These are phyloP conservation scores for Lithophane ornitopus DNA, from an alignment of 2,888 invertebrate species.

Conservation along the genomic window DNA sequence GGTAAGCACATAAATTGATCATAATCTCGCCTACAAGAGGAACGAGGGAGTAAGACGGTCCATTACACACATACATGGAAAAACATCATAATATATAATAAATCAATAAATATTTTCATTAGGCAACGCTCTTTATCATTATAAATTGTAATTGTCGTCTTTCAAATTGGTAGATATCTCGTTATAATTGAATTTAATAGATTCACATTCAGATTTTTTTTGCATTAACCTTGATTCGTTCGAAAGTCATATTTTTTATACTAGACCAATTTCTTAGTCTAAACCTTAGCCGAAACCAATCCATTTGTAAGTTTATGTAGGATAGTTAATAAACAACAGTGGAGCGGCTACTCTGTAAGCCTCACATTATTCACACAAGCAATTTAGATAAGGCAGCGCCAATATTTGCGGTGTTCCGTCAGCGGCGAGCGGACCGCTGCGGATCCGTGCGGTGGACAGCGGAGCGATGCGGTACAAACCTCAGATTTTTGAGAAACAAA, in stretches of 20 bases:
- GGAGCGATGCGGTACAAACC: not conserved
- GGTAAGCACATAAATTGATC: not conserved
- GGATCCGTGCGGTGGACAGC: not conserved
- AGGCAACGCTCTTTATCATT: not conserved
- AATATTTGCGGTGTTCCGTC: conserved; percentile 60
- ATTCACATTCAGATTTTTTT: not conserved
- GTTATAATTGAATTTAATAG: not conserved
- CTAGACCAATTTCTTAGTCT: not conserved
- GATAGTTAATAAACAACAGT: conserved; percentile 32
- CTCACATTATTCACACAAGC: conserved; percentile 62
- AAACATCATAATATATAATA: too few species aligned
- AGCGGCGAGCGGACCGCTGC: conserved; percentile 12
- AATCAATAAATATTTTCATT: too few species aligned
- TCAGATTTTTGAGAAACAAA: not conserved
- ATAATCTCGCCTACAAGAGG: not conserved
- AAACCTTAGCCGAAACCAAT: conserved; percentile 22
- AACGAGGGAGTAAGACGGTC: not conserved
- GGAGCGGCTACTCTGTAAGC: conserved; percentile 34
- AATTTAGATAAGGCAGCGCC: conserved; percentile 66
- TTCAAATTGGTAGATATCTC: not conserved
- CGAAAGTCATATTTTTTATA: not conserved
- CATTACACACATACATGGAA: too few species aligned
- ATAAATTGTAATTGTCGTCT: not conserved
- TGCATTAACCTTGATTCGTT: not conserved
- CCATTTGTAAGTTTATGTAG: conserved; percentile 30